phyloP scores from a whole-genome alignment of 2,797 vertebrate species.

The Cossypha polioptera region DNA sequence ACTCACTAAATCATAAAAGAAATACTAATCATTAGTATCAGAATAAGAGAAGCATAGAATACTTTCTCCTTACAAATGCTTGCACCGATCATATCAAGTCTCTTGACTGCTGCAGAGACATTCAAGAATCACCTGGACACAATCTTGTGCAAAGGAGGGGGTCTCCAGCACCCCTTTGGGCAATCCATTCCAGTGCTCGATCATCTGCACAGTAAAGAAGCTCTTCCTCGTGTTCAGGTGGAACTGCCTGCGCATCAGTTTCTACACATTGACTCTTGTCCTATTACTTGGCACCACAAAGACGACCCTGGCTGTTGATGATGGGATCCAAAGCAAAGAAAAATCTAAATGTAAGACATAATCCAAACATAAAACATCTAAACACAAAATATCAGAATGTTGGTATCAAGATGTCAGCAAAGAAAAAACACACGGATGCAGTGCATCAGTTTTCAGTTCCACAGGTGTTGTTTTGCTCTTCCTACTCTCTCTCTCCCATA shows the following conservation, averaged over 20 bases:
- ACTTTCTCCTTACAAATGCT: neutral
- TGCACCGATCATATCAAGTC: fast-evolving
- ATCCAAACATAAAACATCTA: neutral
- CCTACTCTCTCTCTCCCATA: neutral
- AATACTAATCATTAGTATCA: neutral
- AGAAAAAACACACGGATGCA: neutral
- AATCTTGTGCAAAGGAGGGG: neutral
- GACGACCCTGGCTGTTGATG: neutral
- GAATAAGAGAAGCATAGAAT: neutral
- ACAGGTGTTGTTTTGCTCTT: neutral
- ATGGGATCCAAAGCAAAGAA: neutral
- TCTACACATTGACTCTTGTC: neutral
- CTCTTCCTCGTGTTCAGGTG: neutral
- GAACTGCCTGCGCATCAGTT: neutral
- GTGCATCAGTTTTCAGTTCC: neutral
- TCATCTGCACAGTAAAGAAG: neutral
- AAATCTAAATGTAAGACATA: neutral
- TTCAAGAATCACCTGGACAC: neutral
- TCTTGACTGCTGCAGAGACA: neutral
- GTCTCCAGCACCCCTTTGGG: neutral
- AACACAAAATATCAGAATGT: neutral
- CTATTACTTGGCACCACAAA: neutral
- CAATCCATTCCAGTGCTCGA: fast-evolving
- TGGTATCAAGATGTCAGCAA: fast-evolving
- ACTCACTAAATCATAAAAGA: neutral